phyloP scores from a whole-genome alignment of 2,797 vertebrate genomes.

The Psittacula echo region DNA sequence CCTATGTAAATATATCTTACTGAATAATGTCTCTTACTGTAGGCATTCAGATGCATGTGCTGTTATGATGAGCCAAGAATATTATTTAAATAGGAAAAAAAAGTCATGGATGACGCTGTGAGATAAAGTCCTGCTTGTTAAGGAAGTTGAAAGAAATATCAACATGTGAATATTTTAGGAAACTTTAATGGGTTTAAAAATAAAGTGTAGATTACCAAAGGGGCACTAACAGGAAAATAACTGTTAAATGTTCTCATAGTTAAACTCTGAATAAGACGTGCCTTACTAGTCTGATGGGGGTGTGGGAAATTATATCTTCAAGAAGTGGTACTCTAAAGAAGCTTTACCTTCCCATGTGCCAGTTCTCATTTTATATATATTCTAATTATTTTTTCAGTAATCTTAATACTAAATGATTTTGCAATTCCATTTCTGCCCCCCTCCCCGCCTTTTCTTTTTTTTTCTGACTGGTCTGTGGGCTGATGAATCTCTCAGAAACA shows the following conservation, averaged over 20 bases:
- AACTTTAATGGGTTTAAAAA: background rate
- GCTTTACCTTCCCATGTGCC: background rate
- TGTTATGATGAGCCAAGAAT: background rate
- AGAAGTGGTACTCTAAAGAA: background rate
- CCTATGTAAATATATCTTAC: background rate
- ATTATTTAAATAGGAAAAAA: background rate
- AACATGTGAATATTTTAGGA: background rate
- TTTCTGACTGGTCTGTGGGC: background rate
- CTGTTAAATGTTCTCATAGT: background rate
- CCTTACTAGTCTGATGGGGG: background rate
- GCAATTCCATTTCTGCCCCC: fast-evolving
- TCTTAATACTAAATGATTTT: background rate
- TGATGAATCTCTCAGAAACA: background rate
- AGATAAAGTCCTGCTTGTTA: background rate
- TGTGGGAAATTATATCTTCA: background rate
- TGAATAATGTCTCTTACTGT: background rate
- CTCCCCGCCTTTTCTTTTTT: background rate
- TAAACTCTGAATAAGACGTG: background rate
- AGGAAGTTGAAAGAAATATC: background rate
- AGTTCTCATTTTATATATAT: background rate
- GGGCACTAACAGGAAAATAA: background rate
- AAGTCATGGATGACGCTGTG: background rate
- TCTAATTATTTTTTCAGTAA: background rate
- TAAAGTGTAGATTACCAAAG: background rate
- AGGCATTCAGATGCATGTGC: background rate